phyloP scores from a whole-genome alignment of 2,888 invertebrate species.

The Mesodorylaimus sp. region DNA sequence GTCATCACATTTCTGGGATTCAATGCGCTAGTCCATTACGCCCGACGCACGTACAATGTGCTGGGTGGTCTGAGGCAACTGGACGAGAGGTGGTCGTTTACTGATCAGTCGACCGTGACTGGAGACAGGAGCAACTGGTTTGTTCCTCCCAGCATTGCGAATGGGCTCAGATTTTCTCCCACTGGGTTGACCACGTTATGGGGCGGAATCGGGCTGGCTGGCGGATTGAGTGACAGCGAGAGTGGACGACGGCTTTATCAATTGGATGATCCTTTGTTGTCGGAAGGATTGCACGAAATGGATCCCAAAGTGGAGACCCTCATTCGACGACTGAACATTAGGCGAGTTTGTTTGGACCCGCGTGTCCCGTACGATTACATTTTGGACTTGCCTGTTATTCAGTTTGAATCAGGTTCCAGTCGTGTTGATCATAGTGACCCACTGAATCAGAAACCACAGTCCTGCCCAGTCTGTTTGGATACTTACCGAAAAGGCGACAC shows the following conservation, averaged over 20 bases:
- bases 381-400: conserved; percentile 37
- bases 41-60: not conserved
- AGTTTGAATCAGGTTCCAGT: conserved; percentile 20
- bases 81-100: conserved; percentile 29
- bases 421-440: conserved; percentile 14
- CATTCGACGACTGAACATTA: conserved; percentile 34
- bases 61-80: too few species aligned
- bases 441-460: conserved; percentile 21
- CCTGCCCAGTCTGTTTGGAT: conserved; percentile 37
- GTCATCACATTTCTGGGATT: conserved; percentile 25
- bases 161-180: conserved; percentile 23
- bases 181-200: conserved; percentile 24
- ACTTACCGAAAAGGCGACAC: conserved; percentile 29
- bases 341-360: conserved; percentile 34
- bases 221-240: not conserved
- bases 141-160: conserved; percentile 5
- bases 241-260: not conserved
- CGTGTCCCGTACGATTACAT: conserved; percentile 32
- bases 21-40: not conserved
- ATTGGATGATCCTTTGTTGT: not conserved
- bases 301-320: conserved; percentile 33
- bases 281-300: conserved; percentile 23
- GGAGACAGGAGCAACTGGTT: conserved; percentile 5
- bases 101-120: not conserved
- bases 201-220: not conserved